Conservation (phyloP, 2,888 invertebrate species). For the Acheta domesticus region DNA sequence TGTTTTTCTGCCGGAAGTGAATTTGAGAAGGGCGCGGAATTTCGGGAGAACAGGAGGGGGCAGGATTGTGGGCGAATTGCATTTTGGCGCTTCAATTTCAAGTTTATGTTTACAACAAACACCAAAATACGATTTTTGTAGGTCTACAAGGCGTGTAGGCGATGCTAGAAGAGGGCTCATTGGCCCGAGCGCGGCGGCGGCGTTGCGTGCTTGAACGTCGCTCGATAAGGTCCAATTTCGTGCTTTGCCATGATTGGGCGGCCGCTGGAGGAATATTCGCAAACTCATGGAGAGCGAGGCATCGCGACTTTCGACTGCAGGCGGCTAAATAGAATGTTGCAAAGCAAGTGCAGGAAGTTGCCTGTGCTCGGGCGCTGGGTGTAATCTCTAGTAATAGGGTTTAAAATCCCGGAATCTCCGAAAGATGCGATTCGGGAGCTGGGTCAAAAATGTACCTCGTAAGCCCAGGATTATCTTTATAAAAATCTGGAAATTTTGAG, state of each 20-base stretch:
- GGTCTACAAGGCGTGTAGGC: background rate
- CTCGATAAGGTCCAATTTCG: background rate
- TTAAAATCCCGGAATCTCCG: too few relatives aligned
- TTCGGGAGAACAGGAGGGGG: background rate
- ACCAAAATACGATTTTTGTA: background rate
- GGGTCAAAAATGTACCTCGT: too few relatives aligned
- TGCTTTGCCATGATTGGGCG: conserved; percentile 5
- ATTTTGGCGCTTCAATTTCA: background rate
- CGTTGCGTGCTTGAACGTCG: background rate
- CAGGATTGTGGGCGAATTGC: background rate
- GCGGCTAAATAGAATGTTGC: too few relatives aligned
- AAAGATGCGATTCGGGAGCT: too few relatives aligned
- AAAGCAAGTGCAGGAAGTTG: too few relatives aligned
- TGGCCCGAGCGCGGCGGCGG: background rate
- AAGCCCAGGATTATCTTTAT: too few relatives aligned
- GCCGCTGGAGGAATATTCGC: background rate
- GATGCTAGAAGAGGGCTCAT: background rate
- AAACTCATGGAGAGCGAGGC: too few relatives aligned
- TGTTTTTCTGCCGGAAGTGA: conserved; percentile 2
- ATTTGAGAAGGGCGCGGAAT: background rate
- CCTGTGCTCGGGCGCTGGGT: too few relatives aligned
- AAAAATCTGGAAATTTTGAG: too few relatives aligned
- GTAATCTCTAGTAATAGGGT: too few relatives aligned
- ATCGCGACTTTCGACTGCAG: too few relatives aligned
- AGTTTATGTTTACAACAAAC: conserved; percentile 5